Conservation (phyloP, 92 coral and sea anemone genomes). For the Umimayanthus chanpuru region DNA sequence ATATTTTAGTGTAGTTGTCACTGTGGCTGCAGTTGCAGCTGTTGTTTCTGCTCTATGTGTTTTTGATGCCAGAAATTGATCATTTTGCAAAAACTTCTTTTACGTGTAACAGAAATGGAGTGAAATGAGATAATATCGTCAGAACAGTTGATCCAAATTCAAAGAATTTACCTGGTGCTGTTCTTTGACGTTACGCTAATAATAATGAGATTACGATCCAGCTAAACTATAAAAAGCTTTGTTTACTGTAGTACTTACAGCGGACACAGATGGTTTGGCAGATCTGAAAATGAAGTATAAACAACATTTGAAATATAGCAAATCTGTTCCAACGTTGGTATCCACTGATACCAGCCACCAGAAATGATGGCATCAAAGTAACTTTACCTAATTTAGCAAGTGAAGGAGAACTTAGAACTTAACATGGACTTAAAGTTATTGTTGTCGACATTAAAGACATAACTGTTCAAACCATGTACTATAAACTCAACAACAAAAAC, state of each 20-base stretch:
- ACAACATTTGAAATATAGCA: not conserved
- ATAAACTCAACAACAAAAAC: too few species aligned
- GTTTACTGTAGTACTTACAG: constrained; percentile 52
- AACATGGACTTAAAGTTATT: too few species aligned
- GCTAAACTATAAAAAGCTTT: not conserved
- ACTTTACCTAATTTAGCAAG: too few species aligned
- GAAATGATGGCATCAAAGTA: too few species aligned
- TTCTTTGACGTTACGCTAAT: not conserved
- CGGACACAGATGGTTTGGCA: constrained; percentile 59
- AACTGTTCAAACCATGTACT: too few species aligned
- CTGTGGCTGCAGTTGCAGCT: not conserved
- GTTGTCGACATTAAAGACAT: too few species aligned
- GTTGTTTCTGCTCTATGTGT: not conserved
- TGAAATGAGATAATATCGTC: not conserved
- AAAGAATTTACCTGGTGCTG: not conserved
- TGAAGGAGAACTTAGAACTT: too few species aligned
- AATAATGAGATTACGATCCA: not conserved
- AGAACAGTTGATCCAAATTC: not conserved
- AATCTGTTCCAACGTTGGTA: too few species aligned
- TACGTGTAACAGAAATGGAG: not conserved
- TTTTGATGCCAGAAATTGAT: not conserved
- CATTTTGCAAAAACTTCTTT: too few species aligned
- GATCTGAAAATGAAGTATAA: constrained; percentile 45
- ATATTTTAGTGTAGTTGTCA: not conserved
- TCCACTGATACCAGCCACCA: not conserved